Base-by-base conservation (phyloP, 2,113 vertebrate species). In the Lophotis ruficrista region DNA sequence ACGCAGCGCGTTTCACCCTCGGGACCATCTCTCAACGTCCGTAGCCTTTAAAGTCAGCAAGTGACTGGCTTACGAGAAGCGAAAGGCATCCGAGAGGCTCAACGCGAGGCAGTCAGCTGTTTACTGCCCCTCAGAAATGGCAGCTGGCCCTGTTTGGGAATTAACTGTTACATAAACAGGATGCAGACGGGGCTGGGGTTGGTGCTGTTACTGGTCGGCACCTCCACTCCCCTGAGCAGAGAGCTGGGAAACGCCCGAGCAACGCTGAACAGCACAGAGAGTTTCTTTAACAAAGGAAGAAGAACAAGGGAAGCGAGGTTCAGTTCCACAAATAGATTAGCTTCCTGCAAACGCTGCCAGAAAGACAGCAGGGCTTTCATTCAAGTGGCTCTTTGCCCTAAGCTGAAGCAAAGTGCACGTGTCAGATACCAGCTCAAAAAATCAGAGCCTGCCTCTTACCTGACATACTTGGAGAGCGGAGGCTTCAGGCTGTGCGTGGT, bases 401-500 rank as follows among this genome's bases (percentile, higher is more conserved):
- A 66, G 79, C 87, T 66, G 7, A 5, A 33, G 37, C 37, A 21
- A 58, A 94, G 82, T 1, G 27, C 0, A 3, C 10, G 66, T 76
- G 85, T 53, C 78, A 54, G 57, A 61, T 31, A 37, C 19, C 89
- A 87, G 83, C 76, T 54, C 0, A 10, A 60, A 71, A 41, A 10
- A 5, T 16, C 0, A 82, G 82, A 60, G 50, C 45, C 78, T 77
- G 70, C 68, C 43, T 89, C 98, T 95, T 95, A 99, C 99, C 99
- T 98, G 98, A 99, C 99, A 1, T 98, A 99, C 97, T 98, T 99
- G 89, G 98, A 98, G 18, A 98, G 96, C 0, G 99, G 98, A 61
- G 99, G 99, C 94, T 98, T 99, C 95, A 98, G 87, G 14, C 97
- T 96, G 76, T 99, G 99, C 25, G 95, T 97, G 33, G 99, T 99